Percentiles rank a stretch among this genome's conserved stretches.
Evolutionary conservation across 2,888 invertebrate species (phyloP).

Genomic region (Labia minor): DNA sequence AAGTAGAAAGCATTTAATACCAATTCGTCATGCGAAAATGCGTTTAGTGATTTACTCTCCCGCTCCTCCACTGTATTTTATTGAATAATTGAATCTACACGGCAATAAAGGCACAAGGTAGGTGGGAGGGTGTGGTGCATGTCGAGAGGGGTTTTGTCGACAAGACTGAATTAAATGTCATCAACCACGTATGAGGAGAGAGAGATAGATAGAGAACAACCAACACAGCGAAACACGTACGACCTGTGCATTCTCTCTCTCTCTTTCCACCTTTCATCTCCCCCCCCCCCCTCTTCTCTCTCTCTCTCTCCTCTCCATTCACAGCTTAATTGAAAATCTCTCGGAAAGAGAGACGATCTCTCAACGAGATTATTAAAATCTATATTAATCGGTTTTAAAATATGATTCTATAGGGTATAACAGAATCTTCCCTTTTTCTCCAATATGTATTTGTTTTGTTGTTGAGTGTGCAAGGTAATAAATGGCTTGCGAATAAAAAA

Average conservation of each 20-base stretch:
- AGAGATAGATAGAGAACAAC: not conserved
- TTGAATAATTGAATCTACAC: slow-evolving; percentile 8
- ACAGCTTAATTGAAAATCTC: not conserved
- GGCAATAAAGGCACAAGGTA: not conserved
- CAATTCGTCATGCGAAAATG: slow-evolving; percentile 13
- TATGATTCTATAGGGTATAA: not conserved
- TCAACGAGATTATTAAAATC: not conserved
- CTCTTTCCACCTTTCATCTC: too few relatives aligned
- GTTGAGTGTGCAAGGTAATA: not conserved
- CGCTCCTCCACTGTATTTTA: not conserved
- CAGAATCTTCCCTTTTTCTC: not conserved
- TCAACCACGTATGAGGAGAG: slow-evolving; percentile 8
- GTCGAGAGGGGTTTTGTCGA: not conserved
- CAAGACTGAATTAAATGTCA: slow-evolving; percentile 8
- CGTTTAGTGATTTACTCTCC: slow-evolving; percentile 1
- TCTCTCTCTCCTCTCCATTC: not conserved
- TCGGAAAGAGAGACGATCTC: not conserved
- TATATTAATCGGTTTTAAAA: not conserved
- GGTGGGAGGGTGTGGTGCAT: not conserved
- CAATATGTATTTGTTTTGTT: not conserved
- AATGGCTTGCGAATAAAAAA: not conserved
- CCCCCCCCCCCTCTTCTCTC: too few relatives aligned
- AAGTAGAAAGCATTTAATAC: not conserved
- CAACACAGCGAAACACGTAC: too few relatives aligned
- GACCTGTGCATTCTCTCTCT: too few relatives aligned